Percentiles rank a stretch among this genome's conserved stretches.
phyloP scores from a whole-genome alignment of 2,113 vertebrate genomes.

The Chaetodon auriga region DNA sequence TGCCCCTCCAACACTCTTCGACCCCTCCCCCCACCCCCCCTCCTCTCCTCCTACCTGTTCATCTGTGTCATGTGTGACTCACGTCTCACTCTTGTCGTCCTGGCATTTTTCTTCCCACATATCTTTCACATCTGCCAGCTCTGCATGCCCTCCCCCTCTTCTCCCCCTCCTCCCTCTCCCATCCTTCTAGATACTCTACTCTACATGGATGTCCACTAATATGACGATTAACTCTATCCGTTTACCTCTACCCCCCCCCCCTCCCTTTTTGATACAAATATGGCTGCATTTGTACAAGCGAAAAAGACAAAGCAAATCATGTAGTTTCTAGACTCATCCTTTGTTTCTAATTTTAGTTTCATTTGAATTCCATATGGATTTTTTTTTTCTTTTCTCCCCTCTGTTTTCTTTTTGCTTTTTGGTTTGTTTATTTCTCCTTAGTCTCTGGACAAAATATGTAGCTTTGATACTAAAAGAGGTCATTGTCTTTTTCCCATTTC shows the following conservation, averaged over 20 bases:
- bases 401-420: slow-evolving; percentile 60
- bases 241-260: slow-evolving; percentile 49
- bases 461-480: slow-evolving; percentile 94
- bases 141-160: slow-evolving; percentile 85
- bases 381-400: slow-evolving; percentile 41
- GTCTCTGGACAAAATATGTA: slow-evolving; percentile 89
- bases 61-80: slow-evolving; percentile 82
- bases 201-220: slow-evolving; percentile 67
- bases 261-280: slow-evolving; percentile 71
- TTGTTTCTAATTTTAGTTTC: slow-evolving; percentile 75
- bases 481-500: slow-evolving; percentile 96
- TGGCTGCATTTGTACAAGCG: slow-evolving; percentile 82
- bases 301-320: slow-evolving; percentile 83
- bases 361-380: slow-evolving; percentile 66
- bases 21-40: slow-evolving; percentile 21
- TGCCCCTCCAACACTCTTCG: slow-evolving; percentile 61
- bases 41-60: slow-evolving; percentile 56
- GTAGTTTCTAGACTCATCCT: slow-evolving; percentile 75
- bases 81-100: slow-evolving; percentile 73
- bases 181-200: slow-evolving; percentile 78
- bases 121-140: slow-evolving; percentile 82
- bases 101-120: slow-evolving; percentile 71
- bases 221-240: slow-evolving; percentile 67
- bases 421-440: slow-evolving; percentile 82
- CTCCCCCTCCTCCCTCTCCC: slow-evolving; percentile 58